Base-by-base conservation (phyloP, 2,797 vertebrate species). In the Mormyrops boulengeri region DNA sequence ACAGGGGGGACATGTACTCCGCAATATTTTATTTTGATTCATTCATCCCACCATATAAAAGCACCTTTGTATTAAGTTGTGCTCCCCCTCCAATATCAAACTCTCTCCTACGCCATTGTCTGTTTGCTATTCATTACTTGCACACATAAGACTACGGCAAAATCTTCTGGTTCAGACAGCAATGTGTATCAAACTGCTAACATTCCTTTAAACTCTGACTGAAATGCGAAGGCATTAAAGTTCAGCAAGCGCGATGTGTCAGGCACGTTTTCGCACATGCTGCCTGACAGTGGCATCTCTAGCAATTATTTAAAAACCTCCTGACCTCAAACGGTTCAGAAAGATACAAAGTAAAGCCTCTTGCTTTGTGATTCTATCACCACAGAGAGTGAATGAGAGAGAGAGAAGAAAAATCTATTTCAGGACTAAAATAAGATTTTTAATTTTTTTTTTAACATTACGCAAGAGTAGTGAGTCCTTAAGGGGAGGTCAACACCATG, bases 401-500 rank as follows among this genome's bases (percentile, higher is more conserved):
- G 30, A 41, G 73, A 80, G 38, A 44, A 44, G 73, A 87, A 66
- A 88, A 60, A 52, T 62, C 34, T 41, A 47, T 62, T 88, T 62
- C 26, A 85, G n/a, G 30, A 87, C 50, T 50, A 62, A 85, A 89
- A 89, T 9, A 84, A 50, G 52, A 85, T 84, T 84, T 82, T 88
- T 22, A n/a, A n/a, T n/a, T n/a, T 60, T 14, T 53, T 53, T 22
- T 66, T 49, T 57, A 38, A 50, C 30, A 30, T 89, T 84, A 89
- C 49, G 50, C 49, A 57, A 89, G 85, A 84, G 19, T n/a, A 47
- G 73, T n/a, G 44, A 38, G 92, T 93, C 92, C 91, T 91, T 90
- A 85, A 90, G 90, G 89, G 88, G 91, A 93, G 90, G 91, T 89
- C 82, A 93, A 91, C 90, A 90, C 94, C 94, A 95, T 95, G 93